Percentiles rank a stretch among this genome's conserved stretches.
phyloP scores from a whole-genome alignment of 2,797 vertebrate species.

The Sternotherus odoratus region DNA sequence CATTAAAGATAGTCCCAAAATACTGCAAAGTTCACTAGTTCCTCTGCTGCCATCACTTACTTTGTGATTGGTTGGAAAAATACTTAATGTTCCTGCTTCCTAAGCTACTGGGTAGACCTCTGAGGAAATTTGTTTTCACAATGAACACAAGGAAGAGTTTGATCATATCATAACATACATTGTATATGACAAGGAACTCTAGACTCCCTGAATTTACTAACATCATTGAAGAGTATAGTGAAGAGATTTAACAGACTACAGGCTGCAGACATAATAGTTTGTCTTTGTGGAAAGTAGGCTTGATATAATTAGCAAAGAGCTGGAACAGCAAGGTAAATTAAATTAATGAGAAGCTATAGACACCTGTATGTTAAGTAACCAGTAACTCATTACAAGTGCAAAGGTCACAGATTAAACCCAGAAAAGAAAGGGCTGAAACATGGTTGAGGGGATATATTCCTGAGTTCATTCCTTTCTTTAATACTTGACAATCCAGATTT shows the following conservation, averaged over 20 bases:
- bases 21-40: slow-evolving; percentile 50
- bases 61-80: slow-evolving; percentile 54
- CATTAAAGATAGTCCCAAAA: slow-evolving; percentile 37
- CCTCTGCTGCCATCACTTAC: slow-evolving; percentile 53
- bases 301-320: slow-evolving; percentile 71
- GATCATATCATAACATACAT: background rate
- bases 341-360: slow-evolving; percentile 72
- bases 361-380: slow-evolving; percentile 70
- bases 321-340: slow-evolving; percentile 64
- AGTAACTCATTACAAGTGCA: slow-evolving; percentile 54
- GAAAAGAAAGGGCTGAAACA: background rate
- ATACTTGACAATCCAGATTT: slow-evolving; percentile 54
- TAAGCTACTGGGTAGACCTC: slow-evolving; percentile 4
- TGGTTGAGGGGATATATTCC: slow-evolving; percentile 24
- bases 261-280: slow-evolving; percentile 29
- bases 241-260: slow-evolving; percentile 55
- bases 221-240: background rate
- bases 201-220: slow-evolving; percentile 33
- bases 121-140: slow-evolving; percentile 23
- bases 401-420: background rate
- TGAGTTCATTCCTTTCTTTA: slow-evolving; percentile 48
- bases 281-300: slow-evolving; percentile 63
- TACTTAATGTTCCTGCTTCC: slow-evolving; percentile 33
- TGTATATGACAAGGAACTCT: slow-evolving; percentile 13
- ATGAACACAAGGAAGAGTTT: background rate